Conservation (phyloP, 2,797 vertebrate species). For the Pyrocephalus nanus region DNA sequence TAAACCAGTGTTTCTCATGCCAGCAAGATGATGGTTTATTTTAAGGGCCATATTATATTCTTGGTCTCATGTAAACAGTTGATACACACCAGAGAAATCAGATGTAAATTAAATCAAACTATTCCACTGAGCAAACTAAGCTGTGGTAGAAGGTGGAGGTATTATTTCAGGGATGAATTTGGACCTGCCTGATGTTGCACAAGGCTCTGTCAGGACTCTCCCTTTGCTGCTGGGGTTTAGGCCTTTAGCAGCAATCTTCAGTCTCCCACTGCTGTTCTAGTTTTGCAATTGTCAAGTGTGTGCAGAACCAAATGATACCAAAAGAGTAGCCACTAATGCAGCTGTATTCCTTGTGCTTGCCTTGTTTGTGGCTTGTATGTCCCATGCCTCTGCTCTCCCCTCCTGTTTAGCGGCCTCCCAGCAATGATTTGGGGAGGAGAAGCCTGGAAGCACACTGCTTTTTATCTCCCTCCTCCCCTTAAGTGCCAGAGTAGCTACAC, state of each 20-base stretch:
- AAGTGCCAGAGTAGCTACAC: background rate
- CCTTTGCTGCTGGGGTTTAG: background rate
- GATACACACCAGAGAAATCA: background rate
- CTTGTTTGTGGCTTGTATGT: background rate
- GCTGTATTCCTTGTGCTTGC: background rate
- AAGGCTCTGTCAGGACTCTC: background rate
- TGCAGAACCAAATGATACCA: background rate
- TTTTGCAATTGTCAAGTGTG: background rate
- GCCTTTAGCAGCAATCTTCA: background rate
- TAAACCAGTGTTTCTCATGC: background rate
- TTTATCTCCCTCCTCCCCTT: background rate
- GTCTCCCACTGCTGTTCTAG: background rate
- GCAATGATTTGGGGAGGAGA: background rate
- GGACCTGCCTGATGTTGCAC: background rate
- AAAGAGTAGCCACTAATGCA: background rate
- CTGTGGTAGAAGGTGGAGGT: background rate
- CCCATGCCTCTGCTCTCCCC: background rate
- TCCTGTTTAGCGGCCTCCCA: background rate
- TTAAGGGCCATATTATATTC: background rate
- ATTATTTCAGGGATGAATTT: background rate
- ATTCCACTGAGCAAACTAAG: background rate
- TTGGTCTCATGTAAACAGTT: background rate
- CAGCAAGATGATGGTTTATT: background rate
- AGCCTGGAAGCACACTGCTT: background rate
- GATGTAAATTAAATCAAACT: background rate